phyloP scores from a whole-genome alignment of 2,797 vertebrate genomes.

The Tauraco hartlaubi region DNA sequence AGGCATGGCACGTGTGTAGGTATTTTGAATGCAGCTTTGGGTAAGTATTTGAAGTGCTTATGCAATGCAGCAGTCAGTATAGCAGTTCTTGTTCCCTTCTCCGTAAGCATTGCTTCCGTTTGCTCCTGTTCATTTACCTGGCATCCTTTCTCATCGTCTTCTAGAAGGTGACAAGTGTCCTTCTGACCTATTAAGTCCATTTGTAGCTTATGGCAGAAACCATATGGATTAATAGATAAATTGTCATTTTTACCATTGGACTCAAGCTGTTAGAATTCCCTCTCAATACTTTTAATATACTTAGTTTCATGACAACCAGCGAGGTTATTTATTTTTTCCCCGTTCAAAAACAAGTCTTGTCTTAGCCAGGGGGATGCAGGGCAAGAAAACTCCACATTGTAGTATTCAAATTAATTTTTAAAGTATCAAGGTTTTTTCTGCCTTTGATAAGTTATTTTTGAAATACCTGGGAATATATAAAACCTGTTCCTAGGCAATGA shows the following conservation, averaged over 20 bases:
- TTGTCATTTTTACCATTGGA: not conserved
- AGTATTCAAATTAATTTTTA: conserved; percentile 31
- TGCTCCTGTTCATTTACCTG: not conserved
- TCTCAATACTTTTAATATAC: not conserved
- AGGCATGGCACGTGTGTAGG: accelerated
- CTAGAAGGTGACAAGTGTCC: not conserved
- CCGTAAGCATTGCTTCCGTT: not conserved
- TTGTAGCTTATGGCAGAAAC: not conserved
- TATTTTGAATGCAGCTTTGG: not conserved
- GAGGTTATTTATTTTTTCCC: not conserved
- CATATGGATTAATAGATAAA: not conserved
- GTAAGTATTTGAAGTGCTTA: not conserved
- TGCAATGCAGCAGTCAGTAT: not conserved
- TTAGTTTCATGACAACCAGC: not conserved
- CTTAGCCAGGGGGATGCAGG: not conserved
- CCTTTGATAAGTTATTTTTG: conserved; percentile 44
- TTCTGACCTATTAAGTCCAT: not conserved
- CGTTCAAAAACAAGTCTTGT: conserved; percentile 4
- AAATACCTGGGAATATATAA: conserved; percentile 17
- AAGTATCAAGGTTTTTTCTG: conserved; percentile 38
- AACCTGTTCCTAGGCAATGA: conserved; percentile 24
- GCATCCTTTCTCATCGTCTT: not conserved
- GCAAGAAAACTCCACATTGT: not conserved
- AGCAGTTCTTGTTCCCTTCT: not conserved
- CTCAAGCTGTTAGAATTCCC: not conserved